Base-by-base conservation (phyloP, 2,797 vertebrate species). In the Parauchenoglanis ngamensis region DNA sequence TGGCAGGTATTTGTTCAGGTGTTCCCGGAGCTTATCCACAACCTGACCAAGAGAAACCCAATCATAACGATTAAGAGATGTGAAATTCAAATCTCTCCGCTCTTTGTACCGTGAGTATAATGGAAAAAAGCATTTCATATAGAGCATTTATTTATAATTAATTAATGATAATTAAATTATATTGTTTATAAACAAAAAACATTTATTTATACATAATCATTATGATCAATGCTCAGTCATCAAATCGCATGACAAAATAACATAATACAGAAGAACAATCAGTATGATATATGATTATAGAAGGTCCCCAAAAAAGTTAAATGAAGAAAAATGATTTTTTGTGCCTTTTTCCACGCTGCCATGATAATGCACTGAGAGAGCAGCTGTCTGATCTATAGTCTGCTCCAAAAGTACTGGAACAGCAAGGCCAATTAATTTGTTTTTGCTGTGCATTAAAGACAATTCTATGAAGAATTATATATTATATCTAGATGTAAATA, bases 21-120 rank as follows among this genome's bases (percentile, higher is more conserved):
- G 97, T 79, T 98, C 97, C 88, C 96, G 96, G 46, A 99, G 94
- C 91, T 98, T 97, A 90, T 96, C 96, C 89, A 97, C 96, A 90
- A 97, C 98, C 98, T 99, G 89, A 86, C 91, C 93, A 92, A 87
- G 8, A 85, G 3, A 83, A 77, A 92, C 49, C 70, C 87, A 81
- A 87, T 15, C 61, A 49, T 40, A 6, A 54, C 56, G 35, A 54
- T 52, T 67, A 31, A 67, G 23, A 35, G 28, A 85, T 67, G 25
- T 19, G 6, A 19, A 8, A 54, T 54, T 76, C 2, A 76, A 76
- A n/a, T 7, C 23, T 28, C 6, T 52, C 15, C 75, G 31, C 49
- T 5, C 49, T 7, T 0, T 11, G 25, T 54, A 56, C 7, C 11
- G 7, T 40, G 3, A 49, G 72, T 2, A 46, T 15, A 31, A 52